Base-by-base conservation (phyloP, 1,140 invertebrate genomes). In the Parasteatoda tepidariorum region DNA sequence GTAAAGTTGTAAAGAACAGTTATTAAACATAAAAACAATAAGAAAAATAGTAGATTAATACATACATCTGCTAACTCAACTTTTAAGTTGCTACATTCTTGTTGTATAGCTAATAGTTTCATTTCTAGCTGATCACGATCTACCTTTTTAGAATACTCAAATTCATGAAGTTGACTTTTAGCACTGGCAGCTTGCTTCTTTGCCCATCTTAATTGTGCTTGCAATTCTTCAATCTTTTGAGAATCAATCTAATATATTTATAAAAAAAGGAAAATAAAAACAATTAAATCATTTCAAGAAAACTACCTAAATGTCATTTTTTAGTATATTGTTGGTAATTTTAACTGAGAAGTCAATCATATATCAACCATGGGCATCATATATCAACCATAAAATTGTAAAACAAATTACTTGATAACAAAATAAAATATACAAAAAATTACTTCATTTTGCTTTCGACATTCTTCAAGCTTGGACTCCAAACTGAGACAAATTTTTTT, bases 51-150 rank as follows among this genome's bases (percentile, higher is more conserved):
- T 24, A 31, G 31, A 64, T 28, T 28, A 26, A 11, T 30, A 73
- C 81, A 66, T 74, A 83, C 81, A 55, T 64, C 70, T 3, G 26
- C 59, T 33, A 83, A 0, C 34, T 83, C 70, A 34, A 74, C 5
- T 83, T 74, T 83, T 28, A 83, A 33, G 30, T 74, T 74, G 22
- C 81, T 74, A 15, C 33, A 74, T 55, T 83, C 57, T 55, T 83
- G 34, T 34, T 83, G 81, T 18, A 83, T n/a, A 11, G 81, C 18
- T 64, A 83, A 18, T 5, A 66, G 18, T 34, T 64, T 64, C 9
- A 74, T 22, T 15, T 83, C 34, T 22, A 34, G 30, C 34, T 83
- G 26, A 66, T 74, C 81, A 5, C 33, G 3, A 26, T 64, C 81
- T n/a, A 38, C 26, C 13, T 83, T 83, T 28, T 83, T 83, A 26